Evolutionary conservation across 1,140 invertebrate genomes (phyloP).

Genomic region (Temnothorax longispinosus): DNA sequence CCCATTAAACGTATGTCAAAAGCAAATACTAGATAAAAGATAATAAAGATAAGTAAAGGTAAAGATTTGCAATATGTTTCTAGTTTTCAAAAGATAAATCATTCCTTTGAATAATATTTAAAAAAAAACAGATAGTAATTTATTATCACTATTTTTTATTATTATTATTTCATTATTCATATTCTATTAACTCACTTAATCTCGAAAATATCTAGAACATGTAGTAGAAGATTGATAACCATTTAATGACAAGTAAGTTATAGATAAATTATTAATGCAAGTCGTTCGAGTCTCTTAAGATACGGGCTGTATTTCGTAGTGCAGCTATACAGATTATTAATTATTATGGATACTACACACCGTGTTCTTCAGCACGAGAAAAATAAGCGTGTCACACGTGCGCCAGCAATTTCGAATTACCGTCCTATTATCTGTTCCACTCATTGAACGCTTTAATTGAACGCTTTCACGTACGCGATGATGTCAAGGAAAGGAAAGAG

Average conservation of each 20-base stretch:
- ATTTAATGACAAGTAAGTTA: neutral
- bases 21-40: neutral
- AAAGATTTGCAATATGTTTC: neutral
- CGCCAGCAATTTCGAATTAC: neutral
- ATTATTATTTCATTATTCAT: neutral
- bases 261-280: neutral
- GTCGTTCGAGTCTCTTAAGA: neutral
- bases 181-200: neutral
- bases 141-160: neutral
- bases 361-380: neutral
- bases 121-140: neutral
- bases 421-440: neutral
- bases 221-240: neutral
- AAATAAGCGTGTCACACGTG: neutral
- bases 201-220: neutral
- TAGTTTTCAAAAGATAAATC: neutral
- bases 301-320: neutral
- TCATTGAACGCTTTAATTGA: conserved; percentile 32
- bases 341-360: neutral
- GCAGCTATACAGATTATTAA: neutral
- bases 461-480: neutral
- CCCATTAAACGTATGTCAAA: neutral
- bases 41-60: neutral
- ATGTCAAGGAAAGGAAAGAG: neutral
- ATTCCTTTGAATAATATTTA: neutral